phyloP scores from a whole-genome alignment of 2,888 invertebrate genomes.

The Campaea margaritaria region DNA sequence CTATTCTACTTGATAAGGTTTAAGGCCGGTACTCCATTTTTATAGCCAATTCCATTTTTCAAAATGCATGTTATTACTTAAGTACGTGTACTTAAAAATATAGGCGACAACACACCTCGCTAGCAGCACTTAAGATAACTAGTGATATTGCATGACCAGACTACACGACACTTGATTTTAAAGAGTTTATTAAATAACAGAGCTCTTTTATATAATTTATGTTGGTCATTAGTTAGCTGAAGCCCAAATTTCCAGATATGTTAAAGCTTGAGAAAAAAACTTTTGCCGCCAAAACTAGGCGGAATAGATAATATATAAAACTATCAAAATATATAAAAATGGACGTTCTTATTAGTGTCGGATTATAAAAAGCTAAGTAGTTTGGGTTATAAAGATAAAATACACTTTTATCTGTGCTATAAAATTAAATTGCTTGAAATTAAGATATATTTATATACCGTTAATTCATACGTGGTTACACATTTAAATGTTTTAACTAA shows the following conservation, averaged over 20 bases:
- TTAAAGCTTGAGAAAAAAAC: too few species aligned
- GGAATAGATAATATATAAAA: too few species aligned
- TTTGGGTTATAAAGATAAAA: conserved; percentile 41
- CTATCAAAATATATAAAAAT: conserved; percentile 28
- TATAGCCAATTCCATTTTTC: conserved; percentile 28
- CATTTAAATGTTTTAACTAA: background rate
- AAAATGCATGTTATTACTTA: conserved; percentile 46
- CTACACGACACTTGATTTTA: conserved; percentile 19
- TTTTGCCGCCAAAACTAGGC: too few species aligned
- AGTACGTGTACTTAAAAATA: conserved; percentile 9
- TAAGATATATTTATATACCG: conserved; percentile 7
- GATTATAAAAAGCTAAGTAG: conserved; percentile 51
- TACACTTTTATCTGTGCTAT: conserved; percentile 44
- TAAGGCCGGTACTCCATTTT: conserved; percentile 6
- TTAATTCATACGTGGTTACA: background rate
- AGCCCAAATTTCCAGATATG: too few species aligned
- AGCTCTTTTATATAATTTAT: background rate
- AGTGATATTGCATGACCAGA: conserved; percentile 22
- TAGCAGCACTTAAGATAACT: conserved; percentile 51
- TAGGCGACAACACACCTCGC: conserved; percentile 49
- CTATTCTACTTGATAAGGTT: background rate
- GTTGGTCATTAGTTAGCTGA: too few species aligned
- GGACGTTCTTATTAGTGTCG: conserved; percentile 41
- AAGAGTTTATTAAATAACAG: background rate
- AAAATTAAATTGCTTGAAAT: conserved; percentile 35